Conservation (phyloP, 2,113 vertebrate genomes). For the Mobula birostris region DNA sequence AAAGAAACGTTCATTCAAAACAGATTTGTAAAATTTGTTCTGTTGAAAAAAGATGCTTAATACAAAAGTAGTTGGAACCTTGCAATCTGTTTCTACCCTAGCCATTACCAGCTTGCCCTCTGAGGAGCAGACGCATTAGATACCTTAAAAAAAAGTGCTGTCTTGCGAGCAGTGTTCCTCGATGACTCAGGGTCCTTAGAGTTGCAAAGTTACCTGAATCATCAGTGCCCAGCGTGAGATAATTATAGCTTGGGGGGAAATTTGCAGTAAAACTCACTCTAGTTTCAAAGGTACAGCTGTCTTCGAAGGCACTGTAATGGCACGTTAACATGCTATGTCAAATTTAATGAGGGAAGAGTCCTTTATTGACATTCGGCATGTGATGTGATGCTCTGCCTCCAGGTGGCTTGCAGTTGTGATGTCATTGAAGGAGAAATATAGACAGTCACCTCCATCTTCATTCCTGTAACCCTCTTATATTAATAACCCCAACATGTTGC, state of each 20-base stretch:
- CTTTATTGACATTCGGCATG: neutral
- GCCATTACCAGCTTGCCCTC: neutral
- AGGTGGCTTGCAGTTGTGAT: neutral
- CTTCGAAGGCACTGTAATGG: neutral
- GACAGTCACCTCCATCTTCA: neutral
- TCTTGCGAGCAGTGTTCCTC: neutral
- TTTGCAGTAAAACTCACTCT: neutral
- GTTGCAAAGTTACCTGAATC: conserved; percentile 16
- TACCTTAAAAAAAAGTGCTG: neutral
- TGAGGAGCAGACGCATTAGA: neutral
- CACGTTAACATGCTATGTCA: neutral
- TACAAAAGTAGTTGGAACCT: neutral
- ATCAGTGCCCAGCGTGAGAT: neutral
- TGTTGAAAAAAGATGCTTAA: neutral
- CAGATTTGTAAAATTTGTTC: neutral
- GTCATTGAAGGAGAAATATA: neutral
- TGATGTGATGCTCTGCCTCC: neutral
- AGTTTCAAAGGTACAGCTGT: neutral
- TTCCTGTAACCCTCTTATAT: neutral
- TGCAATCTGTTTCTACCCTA: conserved; percentile 8
- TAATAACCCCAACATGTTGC: neutral
- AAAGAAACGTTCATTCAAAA: neutral
- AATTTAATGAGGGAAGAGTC: no score
- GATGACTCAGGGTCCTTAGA: neutral
- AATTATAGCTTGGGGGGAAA: neutral